Conservation (phyloP, 2,888 invertebrate genomes). For the Tribolium freemani region DNA sequence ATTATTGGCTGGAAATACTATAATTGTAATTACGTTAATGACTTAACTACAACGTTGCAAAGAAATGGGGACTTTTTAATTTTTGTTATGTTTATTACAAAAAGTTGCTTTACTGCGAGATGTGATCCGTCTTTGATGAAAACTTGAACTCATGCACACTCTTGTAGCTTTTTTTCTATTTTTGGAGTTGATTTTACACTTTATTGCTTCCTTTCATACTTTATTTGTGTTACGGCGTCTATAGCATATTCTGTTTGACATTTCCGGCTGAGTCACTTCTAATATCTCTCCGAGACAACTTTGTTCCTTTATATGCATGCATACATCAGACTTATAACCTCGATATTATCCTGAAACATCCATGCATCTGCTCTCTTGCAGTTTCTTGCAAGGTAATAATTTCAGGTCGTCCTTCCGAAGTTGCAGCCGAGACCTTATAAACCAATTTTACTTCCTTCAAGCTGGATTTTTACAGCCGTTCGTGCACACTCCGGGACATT, state of each 20-base stretch:
- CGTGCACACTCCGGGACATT: slow-evolving; percentile 15
- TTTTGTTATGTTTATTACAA: too few species aligned
- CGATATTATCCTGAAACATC: slow-evolving; percentile 1
- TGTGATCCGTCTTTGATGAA: not conserved
- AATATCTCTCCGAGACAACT: not conserved
- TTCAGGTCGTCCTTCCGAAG: not conserved
- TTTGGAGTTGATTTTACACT: not conserved
- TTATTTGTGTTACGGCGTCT: not conserved
- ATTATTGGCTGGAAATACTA: too few species aligned
- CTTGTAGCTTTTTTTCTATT: not conserved
- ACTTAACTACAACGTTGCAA: too few species aligned
- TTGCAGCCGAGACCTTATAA: not conserved
- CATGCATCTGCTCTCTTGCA: not conserved
- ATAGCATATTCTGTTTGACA: not conserved
- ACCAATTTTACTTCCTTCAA: slow-evolving; percentile 4
- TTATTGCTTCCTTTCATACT: not conserved
- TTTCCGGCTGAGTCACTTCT: not conserved
- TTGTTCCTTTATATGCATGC: not conserved
- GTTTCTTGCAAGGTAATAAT: not conserved
- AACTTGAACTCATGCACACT: not conserved
- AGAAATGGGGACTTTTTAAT: too few species aligned
- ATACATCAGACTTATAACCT: slow-evolving; percentile 1
- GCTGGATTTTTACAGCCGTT: slow-evolving; percentile 10
- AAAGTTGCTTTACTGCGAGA: not conserved
- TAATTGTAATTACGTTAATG: too few species aligned